phyloP scores from a whole-genome alignment of 2,888 invertebrate genomes.

The Chaetogeoica ovagalla region DNA sequence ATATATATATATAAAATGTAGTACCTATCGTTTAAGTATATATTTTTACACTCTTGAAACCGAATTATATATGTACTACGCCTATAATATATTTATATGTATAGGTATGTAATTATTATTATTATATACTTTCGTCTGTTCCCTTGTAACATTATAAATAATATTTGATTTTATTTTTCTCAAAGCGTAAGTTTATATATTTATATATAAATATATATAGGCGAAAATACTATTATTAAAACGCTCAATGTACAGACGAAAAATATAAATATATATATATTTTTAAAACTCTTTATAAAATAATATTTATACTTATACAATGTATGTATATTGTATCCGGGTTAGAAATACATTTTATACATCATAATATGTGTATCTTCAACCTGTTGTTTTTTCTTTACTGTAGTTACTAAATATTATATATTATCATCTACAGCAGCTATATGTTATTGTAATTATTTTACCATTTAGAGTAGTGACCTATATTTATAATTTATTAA shows the following conservation, averaged over 20 bases:
- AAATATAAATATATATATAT: neutral
- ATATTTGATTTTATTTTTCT: constrained; percentile 28
- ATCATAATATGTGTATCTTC: constrained; percentile 6
- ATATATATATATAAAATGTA: too few species aligned
- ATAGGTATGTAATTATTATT: neutral
- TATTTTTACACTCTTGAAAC: neutral
- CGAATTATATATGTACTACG: constrained; percentile 19
- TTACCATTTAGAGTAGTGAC: too few species aligned
- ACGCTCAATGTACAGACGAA: constrained; percentile 47
- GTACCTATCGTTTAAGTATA: too few species aligned
- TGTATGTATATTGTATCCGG: neutral
- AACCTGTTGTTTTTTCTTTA: neutral
- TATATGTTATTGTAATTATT: too few species aligned
- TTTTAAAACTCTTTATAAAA: neutral
- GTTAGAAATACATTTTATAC: constrained; percentile 1
- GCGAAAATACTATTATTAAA: constrained; percentile 26
- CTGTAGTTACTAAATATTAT: too few species aligned
- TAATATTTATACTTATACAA: neutral
- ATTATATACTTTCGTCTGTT: neutral
- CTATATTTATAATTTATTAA: too few species aligned
- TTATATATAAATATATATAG: neutral
- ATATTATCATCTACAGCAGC: too few species aligned
- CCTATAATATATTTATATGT: neutral
- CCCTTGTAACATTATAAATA: neutral
- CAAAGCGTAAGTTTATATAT: neutral